Evolutionary conservation across 2,113 vertebrate species (phyloP).

Genomic region (Crotalus tigris): DNA sequence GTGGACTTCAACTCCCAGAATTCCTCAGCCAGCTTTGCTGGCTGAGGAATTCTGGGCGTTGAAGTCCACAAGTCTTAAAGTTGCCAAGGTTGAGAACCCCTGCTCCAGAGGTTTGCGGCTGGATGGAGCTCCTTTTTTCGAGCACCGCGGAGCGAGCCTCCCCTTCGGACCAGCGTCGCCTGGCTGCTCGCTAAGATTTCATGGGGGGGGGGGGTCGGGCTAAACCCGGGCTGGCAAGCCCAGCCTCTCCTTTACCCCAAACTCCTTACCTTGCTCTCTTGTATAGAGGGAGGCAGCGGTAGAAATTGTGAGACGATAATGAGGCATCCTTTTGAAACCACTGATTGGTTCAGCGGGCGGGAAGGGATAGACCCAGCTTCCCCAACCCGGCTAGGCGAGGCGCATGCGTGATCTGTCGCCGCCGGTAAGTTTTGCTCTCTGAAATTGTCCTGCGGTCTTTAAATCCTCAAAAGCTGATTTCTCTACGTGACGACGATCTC

Average conservation of each 20-base stretch:
- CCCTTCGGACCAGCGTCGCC: background rate
- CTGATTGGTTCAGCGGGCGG: background rate
- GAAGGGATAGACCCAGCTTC: background rate
- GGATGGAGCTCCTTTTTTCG: background rate
- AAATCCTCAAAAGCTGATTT: background rate
- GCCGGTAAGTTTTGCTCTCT: background rate
- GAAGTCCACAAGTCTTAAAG: too few relatives aligned
- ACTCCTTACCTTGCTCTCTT: background rate
- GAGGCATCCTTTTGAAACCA: background rate
- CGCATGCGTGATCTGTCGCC: background rate
- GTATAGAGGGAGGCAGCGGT: too few relatives aligned
- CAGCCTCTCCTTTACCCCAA: background rate
- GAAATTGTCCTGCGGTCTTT: background rate
- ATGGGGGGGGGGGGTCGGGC: background rate
- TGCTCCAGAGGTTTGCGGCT: background rate
- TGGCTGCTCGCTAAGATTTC: background rate
- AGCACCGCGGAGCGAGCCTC: background rate
- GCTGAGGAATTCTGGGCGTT: too few relatives aligned
- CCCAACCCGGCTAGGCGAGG: background rate
- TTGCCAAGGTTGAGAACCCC: too few relatives aligned
- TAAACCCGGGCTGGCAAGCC: background rate
- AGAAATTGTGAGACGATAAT: background rate
- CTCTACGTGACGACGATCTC: background rate
- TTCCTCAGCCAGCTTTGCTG: too few relatives aligned
- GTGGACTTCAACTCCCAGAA: too few relatives aligned